A percentile compares a stretch with the other conserved stretches of the same genome.
phyloP scores from a whole-genome alignment of 2,113 vertebrate genomes.

The Sarotherodon lohbergeri region DNA sequence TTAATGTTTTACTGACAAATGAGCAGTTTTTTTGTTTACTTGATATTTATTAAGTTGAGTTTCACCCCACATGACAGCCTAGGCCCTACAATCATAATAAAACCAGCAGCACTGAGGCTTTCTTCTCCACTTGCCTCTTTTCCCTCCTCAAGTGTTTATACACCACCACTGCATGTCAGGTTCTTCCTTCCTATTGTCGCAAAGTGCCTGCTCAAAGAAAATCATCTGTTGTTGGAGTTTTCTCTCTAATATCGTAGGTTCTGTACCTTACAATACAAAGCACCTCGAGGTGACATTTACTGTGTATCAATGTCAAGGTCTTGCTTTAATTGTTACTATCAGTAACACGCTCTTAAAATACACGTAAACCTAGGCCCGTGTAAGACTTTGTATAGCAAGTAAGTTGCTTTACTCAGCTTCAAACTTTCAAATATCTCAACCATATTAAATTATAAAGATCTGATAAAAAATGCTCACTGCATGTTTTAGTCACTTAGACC shows the following conservation, averaged over 20 bases:
- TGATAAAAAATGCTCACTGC: conserved; percentile 68
- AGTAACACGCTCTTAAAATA: background rate
- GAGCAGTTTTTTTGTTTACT: background rate
- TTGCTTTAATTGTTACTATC: background rate
- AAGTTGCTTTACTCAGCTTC: conserved; percentile 34
- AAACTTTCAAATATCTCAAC: conserved; percentile 58
- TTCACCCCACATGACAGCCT: background rate
- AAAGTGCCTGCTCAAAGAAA: background rate
- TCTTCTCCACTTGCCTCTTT: background rate
- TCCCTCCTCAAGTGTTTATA: background rate
- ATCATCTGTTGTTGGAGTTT: background rate
- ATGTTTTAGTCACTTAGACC: conserved; percentile 76
- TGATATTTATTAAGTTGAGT: background rate
- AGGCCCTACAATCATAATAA: background rate
- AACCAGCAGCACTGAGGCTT: background rate
- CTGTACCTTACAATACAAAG: background rate
- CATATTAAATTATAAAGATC: conserved; percentile 72
- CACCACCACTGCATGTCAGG: background rate
- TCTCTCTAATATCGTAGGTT: background rate
- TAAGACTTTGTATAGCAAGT: background rate
- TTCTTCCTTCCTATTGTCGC: background rate
- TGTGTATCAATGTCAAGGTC: background rate
- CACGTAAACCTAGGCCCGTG: background rate
- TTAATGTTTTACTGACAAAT: background rate
- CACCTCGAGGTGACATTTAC: background rate